These are phyloP conservation scores for Patella vulgata DNA, from an alignment of 1,140 invertebrate genomes.

Conservation along the genomic window DNA sequence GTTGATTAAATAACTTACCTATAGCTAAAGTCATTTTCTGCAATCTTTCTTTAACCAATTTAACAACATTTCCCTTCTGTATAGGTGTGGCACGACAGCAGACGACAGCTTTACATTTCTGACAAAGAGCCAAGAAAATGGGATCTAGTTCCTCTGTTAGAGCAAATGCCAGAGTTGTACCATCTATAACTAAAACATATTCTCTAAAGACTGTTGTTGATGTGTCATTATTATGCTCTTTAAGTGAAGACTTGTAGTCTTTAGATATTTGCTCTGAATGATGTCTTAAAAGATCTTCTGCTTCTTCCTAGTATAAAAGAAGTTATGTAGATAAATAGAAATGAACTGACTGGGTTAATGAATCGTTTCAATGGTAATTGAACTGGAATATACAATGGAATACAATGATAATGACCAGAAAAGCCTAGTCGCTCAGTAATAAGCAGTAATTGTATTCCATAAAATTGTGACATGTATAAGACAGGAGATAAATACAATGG, in stretches of 20 bases:
- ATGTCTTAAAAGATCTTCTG: conserved; percentile 40
- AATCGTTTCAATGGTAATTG: no score
- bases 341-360: no score
- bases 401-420: no score
- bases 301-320: conserved; percentile 37
- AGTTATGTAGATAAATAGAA: no score
- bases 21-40: conserved; percentile 90
- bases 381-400: no score
- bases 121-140: conserved; percentile 53
- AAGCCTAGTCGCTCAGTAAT: no score
- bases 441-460: no score
- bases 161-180: conserved; percentile 88
- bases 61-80: conserved; percentile 76
- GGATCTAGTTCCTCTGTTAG: conserved; percentile 69
- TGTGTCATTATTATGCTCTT: conserved; percentile 8
- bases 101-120: conserved; percentile 63
- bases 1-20: conserved; percentile 70
- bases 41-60: conserved; percentile 88
- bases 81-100: conserved; percentile 66
- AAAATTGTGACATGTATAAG: no score
- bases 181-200: conserved; percentile 89
- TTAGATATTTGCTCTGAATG: conserved; percentile 44
- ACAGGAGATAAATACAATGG: no score
- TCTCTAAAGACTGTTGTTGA: conserved; percentile 49
- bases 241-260: conserved; percentile 19